These are phyloP conservation scores for Ariopsis seemanni DNA, from an alignment of 2,113 vertebrate genomes.

Conservation along the genomic window DNA sequence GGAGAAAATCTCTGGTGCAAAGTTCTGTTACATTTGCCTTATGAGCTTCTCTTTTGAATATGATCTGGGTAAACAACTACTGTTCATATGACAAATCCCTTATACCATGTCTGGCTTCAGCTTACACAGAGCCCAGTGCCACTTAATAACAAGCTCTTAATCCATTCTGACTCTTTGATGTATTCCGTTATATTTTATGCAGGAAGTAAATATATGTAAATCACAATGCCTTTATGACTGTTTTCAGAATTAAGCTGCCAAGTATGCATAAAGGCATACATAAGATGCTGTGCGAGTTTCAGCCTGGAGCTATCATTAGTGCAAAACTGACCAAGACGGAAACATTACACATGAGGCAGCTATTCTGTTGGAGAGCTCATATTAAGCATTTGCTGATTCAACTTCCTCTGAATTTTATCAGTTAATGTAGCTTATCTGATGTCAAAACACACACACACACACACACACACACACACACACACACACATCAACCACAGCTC, in stretches of 20 bases:
- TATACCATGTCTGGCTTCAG: not conserved
- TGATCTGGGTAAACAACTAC: slow-evolving; percentile 9
- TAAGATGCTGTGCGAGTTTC: not conserved
- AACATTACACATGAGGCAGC: slow-evolving; percentile 16
- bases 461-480: not conserved
- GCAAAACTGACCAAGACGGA: not conserved
- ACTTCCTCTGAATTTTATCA: slow-evolving; percentile 40
- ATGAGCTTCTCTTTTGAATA: not conserved
- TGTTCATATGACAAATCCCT: not conserved
- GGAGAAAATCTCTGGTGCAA: not conserved
- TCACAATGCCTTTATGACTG: not conserved
- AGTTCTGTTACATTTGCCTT: slow-evolving; percentile 7
- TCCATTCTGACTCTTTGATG: not conserved
- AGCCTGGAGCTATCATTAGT: slow-evolving; percentile 15
- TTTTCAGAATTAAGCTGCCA: not conserved
- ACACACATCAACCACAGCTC: slow-evolving; percentile 22
- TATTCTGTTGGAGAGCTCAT: not conserved
- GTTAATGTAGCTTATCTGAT: slow-evolving; percentile 8
- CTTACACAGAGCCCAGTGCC: not conserved
- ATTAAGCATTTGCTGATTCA: slow-evolving; percentile 43
- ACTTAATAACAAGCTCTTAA: not conserved
- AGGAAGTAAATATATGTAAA: not conserved
- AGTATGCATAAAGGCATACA: slow-evolving; percentile 3
- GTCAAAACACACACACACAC: not conserved
- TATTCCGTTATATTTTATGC: not conserved